phyloP scores from a whole-genome alignment of 2,888 invertebrate genomes.

The Pegoplata infirma region DNA sequence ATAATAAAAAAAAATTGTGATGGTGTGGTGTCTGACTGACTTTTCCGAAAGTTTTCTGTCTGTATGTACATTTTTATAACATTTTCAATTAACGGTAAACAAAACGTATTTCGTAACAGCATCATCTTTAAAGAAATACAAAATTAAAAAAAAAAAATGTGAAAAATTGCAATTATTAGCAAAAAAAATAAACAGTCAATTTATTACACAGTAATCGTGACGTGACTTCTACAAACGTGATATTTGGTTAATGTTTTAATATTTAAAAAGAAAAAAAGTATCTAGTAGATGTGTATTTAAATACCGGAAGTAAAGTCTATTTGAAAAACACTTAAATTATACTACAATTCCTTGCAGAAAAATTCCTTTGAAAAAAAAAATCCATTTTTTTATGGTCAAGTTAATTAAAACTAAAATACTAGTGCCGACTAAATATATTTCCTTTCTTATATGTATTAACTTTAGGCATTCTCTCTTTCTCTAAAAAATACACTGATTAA shows the following conservation, averaged over 20 bases:
- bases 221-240: background rate
- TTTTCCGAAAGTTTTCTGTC: background rate
- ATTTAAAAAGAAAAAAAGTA: no score
- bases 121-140: background rate
- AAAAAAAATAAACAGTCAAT: background rate
- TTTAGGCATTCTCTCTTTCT: no score
- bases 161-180: background rate
- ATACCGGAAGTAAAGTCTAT: no score
- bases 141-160: conserved; percentile 1
- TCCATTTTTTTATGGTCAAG: no score
- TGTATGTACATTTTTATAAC: conserved; percentile 24
- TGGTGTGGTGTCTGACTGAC: background rate
- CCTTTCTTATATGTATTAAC: no score
- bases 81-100: conserved; percentile 37
- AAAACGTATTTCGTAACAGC: conserved; percentile 21
- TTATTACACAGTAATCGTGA: background rate
- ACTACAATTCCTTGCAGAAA: no score
- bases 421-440: no score
- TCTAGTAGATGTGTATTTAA: no score
- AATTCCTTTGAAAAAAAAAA: no score
- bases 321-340: no score
- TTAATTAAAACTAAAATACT: no score
- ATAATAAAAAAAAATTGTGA: conserved; percentile 10
- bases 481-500: no score
- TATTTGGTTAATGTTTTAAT: background rate